A percentile compares a stretch with the other conserved stretches of the same genome.
Conservation (phyloP, 2,888 invertebrate genomes). For the Drosophila borborema region DNA sequence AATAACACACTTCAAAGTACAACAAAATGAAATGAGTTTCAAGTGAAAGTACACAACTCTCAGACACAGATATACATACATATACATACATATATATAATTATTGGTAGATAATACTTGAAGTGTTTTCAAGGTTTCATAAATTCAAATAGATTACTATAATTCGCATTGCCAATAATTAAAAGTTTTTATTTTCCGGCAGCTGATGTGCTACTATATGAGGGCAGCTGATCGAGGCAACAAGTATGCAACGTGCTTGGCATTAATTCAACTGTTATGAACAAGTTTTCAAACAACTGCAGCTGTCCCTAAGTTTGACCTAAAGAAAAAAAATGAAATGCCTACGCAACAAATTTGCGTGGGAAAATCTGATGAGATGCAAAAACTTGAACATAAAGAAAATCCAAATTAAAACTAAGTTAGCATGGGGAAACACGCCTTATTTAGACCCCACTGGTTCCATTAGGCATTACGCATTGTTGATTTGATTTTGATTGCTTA, state of each 20-base stretch:
- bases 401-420: neutral
- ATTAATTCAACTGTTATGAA: conserved; percentile 14
- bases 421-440: conserved; percentile 18
- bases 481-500: conserved; percentile 24
- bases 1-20: conserved; percentile 25
- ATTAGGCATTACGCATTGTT: neutral
- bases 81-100: neutral
- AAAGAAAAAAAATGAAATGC: neutral
- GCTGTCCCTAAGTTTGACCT: conserved; percentile 14
- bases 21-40: conserved; percentile 8
- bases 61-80: neutral
- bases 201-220: conserved; percentile 1
- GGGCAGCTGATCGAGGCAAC: conserved; percentile 7
- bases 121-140: conserved; percentile 9
- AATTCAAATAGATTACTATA: neutral
- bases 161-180: conserved; percentile 6
- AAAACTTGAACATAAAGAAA: neutral
- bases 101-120: conserved; percentile 9
- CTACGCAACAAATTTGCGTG: conserved; percentile 39
- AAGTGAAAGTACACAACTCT: conserved; percentile 29
- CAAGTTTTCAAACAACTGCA: neutral
- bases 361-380: conserved; percentile 22
- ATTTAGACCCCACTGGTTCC: neutral
- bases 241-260: conserved; percentile 38
- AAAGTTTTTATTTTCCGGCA: conserved; percentile 1